Conservation (phyloP, 2,113 vertebrate species). For the Solea senegalensis region DNA sequence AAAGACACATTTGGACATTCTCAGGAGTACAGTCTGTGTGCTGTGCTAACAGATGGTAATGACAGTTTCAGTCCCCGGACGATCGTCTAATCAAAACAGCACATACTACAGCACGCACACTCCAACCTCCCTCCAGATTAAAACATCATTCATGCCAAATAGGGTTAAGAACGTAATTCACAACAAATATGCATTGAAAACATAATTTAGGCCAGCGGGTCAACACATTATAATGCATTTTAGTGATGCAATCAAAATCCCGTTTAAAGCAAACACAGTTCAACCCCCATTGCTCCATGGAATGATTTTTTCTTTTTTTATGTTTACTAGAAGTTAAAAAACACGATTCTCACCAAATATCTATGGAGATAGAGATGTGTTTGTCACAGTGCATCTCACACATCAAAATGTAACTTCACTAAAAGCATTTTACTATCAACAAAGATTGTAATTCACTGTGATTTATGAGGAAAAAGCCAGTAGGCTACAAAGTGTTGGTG, state of each 20-base stretch:
- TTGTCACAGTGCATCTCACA: not conserved
- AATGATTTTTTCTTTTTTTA: not conserved
- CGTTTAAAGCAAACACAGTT: conserved; percentile 28
- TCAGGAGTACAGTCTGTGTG: conserved; percentile 39
- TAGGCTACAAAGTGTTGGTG: too few species aligned
- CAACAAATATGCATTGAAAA: conserved; percentile 36
- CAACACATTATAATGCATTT: conserved; percentile 16
- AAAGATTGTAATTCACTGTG: too few species aligned
- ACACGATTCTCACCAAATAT: not conserved
- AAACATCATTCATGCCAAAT: conserved; percentile 57
- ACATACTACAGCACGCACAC: conserved; percentile 13
- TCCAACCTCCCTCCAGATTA: conserved; percentile 46
- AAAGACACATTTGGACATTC: conserved; percentile 10
- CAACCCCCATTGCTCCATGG: not conserved
- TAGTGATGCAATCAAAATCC: conserved; percentile 34
- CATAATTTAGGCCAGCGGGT: conserved; percentile 16
- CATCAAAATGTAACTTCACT: not conserved
- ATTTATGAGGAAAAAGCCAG: too few species aligned
- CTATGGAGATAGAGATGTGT: not conserved
- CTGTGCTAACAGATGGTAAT: conserved; percentile 66
- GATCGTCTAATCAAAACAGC: conserved; percentile 61
- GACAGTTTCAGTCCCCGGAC: conserved; percentile 65
- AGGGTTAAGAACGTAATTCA: conserved; percentile 36
- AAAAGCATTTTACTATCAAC: not conserved
- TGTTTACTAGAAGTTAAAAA: conserved; percentile 8